Evolutionary conservation across 2,888 invertebrate species (phyloP), one percentile per base, ranked within the genome.

Genomic region (Hofmannophila pseudospretella): DNA sequence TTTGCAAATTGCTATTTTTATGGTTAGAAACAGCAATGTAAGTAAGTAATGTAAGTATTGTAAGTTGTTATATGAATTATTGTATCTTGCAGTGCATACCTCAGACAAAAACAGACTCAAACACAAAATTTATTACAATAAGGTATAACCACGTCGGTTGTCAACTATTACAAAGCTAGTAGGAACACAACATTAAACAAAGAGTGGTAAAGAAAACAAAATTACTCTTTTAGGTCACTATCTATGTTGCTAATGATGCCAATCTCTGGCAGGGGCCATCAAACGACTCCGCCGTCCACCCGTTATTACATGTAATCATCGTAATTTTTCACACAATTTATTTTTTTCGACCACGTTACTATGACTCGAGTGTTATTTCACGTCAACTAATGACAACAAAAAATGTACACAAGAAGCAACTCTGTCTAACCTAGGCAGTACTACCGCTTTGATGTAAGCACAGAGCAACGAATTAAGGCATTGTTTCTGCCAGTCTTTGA

Each of bases 291-390:
- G 67, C 66, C 67, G 67, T 65, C 74, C 63, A 67, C 52, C 64
- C 68, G 71, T 84, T 81, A 85, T 82, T 84, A 81, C 67, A 74
- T 66, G 78, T 82, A 85, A 86, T 84, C 84, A 82, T 82, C 73
- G 80, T 82, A 81, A 85, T 85, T 85, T 85, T 86, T 85, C 84
- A 85, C 86, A 82, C 84, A 82, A 80, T 85, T 79, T 80, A 72
- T 80, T 85, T 80, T 75, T 77, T 79, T 73, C 65, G 51, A 66
- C 61, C 62, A 60, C 69, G 67, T 61, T 70, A 72, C 68, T 66
- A 61, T 55, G 56, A 56, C 61, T 66, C 62, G 63, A 71, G 70
- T 72, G 73, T 75, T 76, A 71, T 74, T 77, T 70, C 71, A 71
- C 72, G 75, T 77, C 79, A 67, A 69, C 78, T 85, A 85, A 85